These are phyloP conservation scores for Eurosta solidaginis DNA, from an alignment of 1,140 invertebrate species.

Conservation along the genomic window DNA sequence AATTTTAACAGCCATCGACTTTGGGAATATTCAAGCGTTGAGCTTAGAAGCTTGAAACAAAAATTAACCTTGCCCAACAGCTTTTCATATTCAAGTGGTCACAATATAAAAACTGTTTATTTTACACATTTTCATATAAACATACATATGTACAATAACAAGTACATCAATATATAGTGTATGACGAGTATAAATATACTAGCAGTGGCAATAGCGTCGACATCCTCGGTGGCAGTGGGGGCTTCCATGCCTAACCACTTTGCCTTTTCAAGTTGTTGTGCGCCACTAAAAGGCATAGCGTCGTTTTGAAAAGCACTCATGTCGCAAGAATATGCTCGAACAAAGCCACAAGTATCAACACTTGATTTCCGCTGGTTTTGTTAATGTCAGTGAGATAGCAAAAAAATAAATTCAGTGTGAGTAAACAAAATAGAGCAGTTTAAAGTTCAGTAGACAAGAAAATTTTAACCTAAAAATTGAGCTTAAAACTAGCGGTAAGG, in stretches of 20 bases:
- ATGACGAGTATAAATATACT: neutral
- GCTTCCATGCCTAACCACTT: neutral
- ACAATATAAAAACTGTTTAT: neutral
- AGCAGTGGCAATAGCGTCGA: neutral
- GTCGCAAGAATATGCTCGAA: constrained; percentile 14
- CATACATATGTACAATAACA: neutral
- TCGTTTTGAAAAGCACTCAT: neutral
- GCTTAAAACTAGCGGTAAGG: too few relatives aligned
- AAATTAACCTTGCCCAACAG: neutral
- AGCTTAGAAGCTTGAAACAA: neutral
- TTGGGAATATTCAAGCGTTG: too few relatives aligned
- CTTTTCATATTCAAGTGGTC: neutral
- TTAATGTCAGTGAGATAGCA: neutral
- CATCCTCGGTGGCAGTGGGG: neutral
- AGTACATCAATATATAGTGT: neutral
- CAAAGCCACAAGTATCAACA: constrained; percentile 13
- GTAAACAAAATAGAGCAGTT: neutral
- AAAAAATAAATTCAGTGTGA: neutral
- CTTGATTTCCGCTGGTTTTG: neutral
- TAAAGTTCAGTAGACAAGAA: neutral
- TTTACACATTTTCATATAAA: neutral
- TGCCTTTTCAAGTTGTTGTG: neutral
- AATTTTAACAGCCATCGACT: neutral
- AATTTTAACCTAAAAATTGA: neutral
- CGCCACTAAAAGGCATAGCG: neutral